Conservation (phyloP, 1,140 invertebrate species). For the Pachyrhynchus sulphureomaculatus region DNA sequence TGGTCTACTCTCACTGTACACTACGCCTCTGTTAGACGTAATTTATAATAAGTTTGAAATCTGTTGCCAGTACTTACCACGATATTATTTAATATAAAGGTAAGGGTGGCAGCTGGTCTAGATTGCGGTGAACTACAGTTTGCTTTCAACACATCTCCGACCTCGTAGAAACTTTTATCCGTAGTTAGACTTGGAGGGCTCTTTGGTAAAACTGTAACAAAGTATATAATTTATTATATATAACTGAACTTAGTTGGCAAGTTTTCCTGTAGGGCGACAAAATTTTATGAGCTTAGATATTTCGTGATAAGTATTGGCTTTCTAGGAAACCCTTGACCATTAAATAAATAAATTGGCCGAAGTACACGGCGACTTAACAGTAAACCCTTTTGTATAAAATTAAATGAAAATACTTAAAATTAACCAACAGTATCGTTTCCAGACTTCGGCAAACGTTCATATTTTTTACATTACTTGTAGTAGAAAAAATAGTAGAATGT, state of each 20-base stretch:
- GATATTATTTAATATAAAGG: conserved; percentile 74
- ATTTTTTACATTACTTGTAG: too few species aligned
- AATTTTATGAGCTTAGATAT: neutral
- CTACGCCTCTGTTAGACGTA: neutral
- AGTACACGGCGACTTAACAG: too few species aligned
- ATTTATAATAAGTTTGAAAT: conserved; percentile 26
- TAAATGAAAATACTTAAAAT: too few species aligned
- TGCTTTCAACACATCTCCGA: conserved; percentile 70
- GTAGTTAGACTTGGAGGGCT: conserved; percentile 51
- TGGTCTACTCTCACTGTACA: too few species aligned
- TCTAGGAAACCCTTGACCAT: neutral
- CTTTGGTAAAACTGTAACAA: conserved; percentile 47
- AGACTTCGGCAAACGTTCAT: too few species aligned
- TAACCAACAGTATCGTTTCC: too few species aligned
- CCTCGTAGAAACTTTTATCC: conserved; percentile 69
- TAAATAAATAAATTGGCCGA: too few species aligned
- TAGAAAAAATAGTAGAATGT: too few species aligned
- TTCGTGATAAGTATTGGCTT: conserved; percentile 6
- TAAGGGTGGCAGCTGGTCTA: conserved; percentile 65
- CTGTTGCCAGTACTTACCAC: conserved; percentile 63
- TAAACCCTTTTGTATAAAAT: too few species aligned
- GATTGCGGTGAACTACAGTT: conserved; percentile 76
- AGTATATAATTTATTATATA: conserved; percentile 38
- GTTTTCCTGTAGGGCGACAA: conserved; percentile 7
- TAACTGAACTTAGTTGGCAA: conserved; percentile 17